A percentile compares a stretch with the other conserved stretches of the same genome.
These are phyloP conservation scores for Drosophila leontia DNA, from an alignment of 1,140 invertebrate genomes.

Conservation along the genomic window DNA sequence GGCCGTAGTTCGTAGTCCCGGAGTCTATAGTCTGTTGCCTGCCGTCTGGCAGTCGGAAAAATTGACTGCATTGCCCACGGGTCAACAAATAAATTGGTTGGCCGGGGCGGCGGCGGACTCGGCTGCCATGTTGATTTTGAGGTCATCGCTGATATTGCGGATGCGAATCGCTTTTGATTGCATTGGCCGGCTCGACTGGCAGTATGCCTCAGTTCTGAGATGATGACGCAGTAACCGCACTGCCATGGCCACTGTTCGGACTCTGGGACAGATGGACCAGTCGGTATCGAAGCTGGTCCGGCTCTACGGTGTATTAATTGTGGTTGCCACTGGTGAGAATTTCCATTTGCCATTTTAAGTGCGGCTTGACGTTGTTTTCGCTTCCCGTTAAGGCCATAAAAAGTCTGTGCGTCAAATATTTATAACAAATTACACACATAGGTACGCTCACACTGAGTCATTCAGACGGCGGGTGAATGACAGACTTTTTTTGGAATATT, in stretches of 20 bases:
- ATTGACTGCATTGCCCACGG: constrained; percentile 83
- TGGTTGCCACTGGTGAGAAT: constrained; percentile 79
- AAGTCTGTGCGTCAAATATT: constrained; percentile 75
- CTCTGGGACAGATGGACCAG: constrained; percentile 22
- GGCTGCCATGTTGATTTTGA: constrained; percentile 79
- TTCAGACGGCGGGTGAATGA: constrained; percentile 15
- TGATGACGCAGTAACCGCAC: constrained; percentile 50
- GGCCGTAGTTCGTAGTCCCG: neutral
- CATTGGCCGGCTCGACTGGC: constrained; percentile 65
- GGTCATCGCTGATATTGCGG: constrained; percentile 82
- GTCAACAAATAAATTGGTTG: constrained; percentile 83
- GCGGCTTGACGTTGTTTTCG: constrained; percentile 76
- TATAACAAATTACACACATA: constrained; percentile 51
- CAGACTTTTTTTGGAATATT: constrained; percentile 19
- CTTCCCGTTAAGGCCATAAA: constrained; percentile 71
- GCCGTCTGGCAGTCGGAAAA: constrained; percentile 70
- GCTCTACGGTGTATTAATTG: constrained; percentile 74
- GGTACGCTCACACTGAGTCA: neutral
- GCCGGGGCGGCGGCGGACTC: constrained; percentile 23
- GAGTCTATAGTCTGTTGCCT: constrained; percentile 24
- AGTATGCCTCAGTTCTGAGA: constrained; percentile 36
- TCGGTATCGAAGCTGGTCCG: constrained; percentile 5
- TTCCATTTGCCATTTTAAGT: constrained; percentile 82
- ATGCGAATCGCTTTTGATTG: constrained; percentile 82
- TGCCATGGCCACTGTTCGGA: constrained; percentile 23